These are phyloP conservation scores for Empis livida DNA, from an alignment of 2,888 invertebrate genomes.

Conservation along the genomic window DNA sequence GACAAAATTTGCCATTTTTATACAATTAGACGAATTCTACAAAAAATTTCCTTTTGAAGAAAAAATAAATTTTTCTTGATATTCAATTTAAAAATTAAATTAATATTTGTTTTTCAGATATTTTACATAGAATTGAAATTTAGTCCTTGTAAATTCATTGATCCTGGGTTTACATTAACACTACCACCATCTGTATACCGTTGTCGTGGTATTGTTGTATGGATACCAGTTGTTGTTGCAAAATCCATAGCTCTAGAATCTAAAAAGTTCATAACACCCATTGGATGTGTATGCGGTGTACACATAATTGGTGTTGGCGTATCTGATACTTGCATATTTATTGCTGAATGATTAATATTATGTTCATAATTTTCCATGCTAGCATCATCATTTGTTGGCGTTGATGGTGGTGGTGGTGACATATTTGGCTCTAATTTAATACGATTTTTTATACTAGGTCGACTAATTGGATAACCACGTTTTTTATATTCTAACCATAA, in stretches of 20 bases:
- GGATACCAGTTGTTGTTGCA: slow-evolving; percentile 40
- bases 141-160: slow-evolving; percentile 59
- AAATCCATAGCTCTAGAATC: slow-evolving; percentile 61
- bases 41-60: too few relatives aligned
- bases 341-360: slow-evolving; percentile 26
- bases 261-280: slow-evolving; percentile 55
- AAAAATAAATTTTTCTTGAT: too few relatives aligned
- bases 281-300: slow-evolving; percentile 47
- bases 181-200: slow-evolving; percentile 34
- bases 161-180: slow-evolving; percentile 41
- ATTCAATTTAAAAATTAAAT: too few relatives aligned
- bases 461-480: slow-evolving; percentile 67
- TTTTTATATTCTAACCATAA: slow-evolving; percentile 77
- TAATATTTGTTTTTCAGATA: slow-evolving; percentile 3
- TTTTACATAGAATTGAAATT: slow-evolving; percentile 66
- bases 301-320: slow-evolving; percentile 45
- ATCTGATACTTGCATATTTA: slow-evolving; percentile 37
- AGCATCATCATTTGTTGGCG: slow-evolving; percentile 35
- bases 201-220: slow-evolving; percentile 36
- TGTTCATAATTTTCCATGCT: slow-evolving; percentile 34
- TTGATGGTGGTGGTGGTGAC: slow-evolving; percentile 43
- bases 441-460: slow-evolving; percentile 63
- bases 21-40: too few relatives aligned
- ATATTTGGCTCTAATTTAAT: slow-evolving; percentile 54
- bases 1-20: too few relatives aligned